A percentile compares a stretch with the other conserved stretches of the same genome.
These are phyloP conservation scores for Periphyllus acericola DNA, from an alignment of 2,888 invertebrate genomes.

Conservation along the genomic window DNA sequence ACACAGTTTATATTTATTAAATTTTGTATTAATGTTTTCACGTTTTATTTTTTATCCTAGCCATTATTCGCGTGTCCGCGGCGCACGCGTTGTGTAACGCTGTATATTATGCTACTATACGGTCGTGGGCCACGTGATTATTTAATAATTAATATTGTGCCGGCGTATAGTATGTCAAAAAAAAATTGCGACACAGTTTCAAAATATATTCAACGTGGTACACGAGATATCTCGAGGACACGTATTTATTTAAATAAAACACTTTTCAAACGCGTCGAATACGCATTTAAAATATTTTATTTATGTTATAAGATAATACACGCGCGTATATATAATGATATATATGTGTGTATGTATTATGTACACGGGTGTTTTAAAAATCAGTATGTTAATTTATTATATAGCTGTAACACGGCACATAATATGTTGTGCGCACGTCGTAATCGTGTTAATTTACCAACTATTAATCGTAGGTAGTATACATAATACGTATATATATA, in stretches of 20 bases:
- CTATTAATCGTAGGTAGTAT: too few species aligned
- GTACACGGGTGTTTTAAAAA: too few species aligned
- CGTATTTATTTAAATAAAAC: constrained; percentile 53
- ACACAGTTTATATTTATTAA: constrained; percentile 1
- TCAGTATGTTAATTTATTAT: too few species aligned
- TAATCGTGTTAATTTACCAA: background rate
- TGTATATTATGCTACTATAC: background rate
- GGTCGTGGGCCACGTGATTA: constrained; percentile 57
- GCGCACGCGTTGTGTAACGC: constrained; percentile 32
- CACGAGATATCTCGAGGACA: constrained; percentile 43
- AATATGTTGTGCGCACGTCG: background rate
- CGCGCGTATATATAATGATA: too few species aligned
- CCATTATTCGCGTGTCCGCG: constrained; percentile 43
- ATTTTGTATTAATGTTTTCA: constrained; percentile 21
- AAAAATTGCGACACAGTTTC: constrained; percentile 59
- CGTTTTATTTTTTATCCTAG: background rate
- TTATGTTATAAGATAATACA: too few species aligned
- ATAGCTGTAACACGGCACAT: background rate
- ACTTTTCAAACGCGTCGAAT: background rate
- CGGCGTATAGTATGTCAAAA: constrained; percentile 60
- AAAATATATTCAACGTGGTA: constrained; percentile 20
- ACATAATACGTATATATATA: too few species aligned
- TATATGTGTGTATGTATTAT: too few species aligned
- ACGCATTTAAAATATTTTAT: too few species aligned
- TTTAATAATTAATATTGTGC: constrained; percentile 62